Base-by-base conservation (phyloP, 1,140 invertebrate species). In the Mesaphorura yosii region DNA sequence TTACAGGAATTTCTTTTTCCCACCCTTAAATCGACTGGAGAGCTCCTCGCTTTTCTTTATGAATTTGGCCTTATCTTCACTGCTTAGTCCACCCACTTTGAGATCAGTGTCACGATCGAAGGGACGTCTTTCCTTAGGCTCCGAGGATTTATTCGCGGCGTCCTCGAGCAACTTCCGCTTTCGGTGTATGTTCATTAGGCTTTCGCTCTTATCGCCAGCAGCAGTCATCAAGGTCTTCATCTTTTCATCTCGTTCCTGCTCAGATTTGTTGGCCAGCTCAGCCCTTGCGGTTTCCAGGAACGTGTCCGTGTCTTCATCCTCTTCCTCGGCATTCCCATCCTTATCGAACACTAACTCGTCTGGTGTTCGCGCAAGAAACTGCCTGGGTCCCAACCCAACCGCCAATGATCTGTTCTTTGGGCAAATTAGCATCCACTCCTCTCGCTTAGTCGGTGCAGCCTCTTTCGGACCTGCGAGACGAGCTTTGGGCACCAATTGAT, bases 41-140 rank as follows among this genome's bases (percentile, higher is more conserved):
- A 75, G 63, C 39, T 69, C 60, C 27, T 66, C 64, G 22, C 72
- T 70, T 60, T 68, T 71, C 51, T 75, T 70, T 22, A 75, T 68
- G n/a, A 74, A 66, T 17, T 67, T 62, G 55, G 70, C 67, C 51
- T 68, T 66, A 52, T 74, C 67, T 1, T 70, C 71, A 25, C 69
- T 66, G 55, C 72, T 70, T 59, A 75, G 66, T 53, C 65, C 64
- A 53, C 71, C 70, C 1, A 68, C 66, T 57, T 70, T 63, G 19
- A 75, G 59, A 58, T 75, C 74, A 19, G 52, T 53, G n/a, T 75
- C 73, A 19, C 74, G 55, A 57, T 72, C 70, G 62, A 75, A 75
- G 4, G 72, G 69, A 19, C 64, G 53, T 31, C 73, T 62, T 48
- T 69, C 69, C 44, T 61, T 55, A 25, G 60, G 56, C 37, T 62